Evolutionary conservation across 2,888 invertebrate genomes (phyloP).

Genomic region (Parnassius glacialis): DNA sequence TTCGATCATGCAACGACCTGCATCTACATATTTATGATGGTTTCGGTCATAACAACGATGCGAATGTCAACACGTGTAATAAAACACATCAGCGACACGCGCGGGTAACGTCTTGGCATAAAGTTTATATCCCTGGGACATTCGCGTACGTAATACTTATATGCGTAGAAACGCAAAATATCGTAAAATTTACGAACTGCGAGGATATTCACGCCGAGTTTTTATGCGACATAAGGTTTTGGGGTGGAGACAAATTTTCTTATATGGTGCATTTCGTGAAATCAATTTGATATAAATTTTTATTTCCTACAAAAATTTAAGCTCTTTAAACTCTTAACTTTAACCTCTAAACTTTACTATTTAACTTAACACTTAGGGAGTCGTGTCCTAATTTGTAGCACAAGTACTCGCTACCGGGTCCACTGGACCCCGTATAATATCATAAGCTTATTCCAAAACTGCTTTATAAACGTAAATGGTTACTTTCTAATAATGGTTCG

Average conservation of each 20-base stretch:
- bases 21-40: background rate
- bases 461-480: no score
- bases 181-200: conserved; percentile 76
- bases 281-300: no score
- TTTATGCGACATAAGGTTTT: conserved; percentile 62
- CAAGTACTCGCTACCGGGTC: no score
- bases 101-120: conserved; percentile 41
- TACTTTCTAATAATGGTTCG: no score
- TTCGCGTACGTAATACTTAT: conserved; percentile 39
- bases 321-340: no score
- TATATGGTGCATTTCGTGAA: conserved; percentile 5
- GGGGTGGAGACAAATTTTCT: conserved; percentile 10
- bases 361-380: no score
- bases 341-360: no score
- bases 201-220: conserved; percentile 61
- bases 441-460: no score
- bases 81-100: conserved; percentile 50
- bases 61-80: conserved; percentile 49
- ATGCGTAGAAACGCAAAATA: conserved; percentile 46
- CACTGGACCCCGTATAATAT: no score
- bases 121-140: conserved; percentile 46
- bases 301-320: no score
- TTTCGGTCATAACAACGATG: conserved; percentile 1
- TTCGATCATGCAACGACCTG: background rate
- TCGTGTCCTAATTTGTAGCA: no score